Evolutionary conservation across 2,797 vertebrate species (phyloP).

Genomic region (Chrosomus eos): DNA sequence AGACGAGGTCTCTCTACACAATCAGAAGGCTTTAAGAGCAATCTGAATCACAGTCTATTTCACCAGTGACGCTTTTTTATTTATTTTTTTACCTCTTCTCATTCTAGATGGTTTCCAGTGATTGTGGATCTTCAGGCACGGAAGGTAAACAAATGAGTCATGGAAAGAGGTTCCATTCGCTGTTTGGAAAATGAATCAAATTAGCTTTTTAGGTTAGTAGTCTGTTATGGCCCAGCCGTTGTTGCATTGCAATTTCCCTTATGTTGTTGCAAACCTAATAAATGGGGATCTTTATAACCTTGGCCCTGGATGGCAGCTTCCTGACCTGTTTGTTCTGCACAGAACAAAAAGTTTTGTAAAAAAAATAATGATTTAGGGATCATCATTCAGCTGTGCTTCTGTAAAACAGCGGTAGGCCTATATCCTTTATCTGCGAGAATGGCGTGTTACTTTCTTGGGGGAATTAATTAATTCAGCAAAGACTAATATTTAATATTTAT

Average conservation of each 20-base stretch:
- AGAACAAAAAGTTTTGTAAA: slow-evolving; percentile 52
- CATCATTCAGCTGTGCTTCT: background rate
- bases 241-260: slow-evolving; percentile 9
- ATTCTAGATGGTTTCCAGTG: slow-evolving; percentile 36
- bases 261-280: slow-evolving; percentile 14
- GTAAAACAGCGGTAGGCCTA: slow-evolving; percentile 34
- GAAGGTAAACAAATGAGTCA: slow-evolving; percentile 34
- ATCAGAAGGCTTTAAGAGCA: slow-evolving; percentile 39
- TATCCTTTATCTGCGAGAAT: slow-evolving; percentile 11
- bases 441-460: slow-evolving; percentile 44
- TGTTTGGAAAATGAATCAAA: slow-evolving; percentile 30
- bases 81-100: background rate
- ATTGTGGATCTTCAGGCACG: slow-evolving; percentile 22
- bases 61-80: background rate
- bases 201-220: slow-evolving; percentile 15
- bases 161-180: slow-evolving; percentile 8
- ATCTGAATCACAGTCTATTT: slow-evolving; percentile 34
- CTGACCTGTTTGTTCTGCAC: slow-evolving; percentile 41
- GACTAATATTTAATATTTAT: slow-evolving; percentile 65
- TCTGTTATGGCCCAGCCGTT: background rate
- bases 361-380: background rate
- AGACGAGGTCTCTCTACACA: slow-evolving; percentile 35
- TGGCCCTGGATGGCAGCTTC: slow-evolving; percentile 24
- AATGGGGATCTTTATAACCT: slow-evolving; percentile 25
- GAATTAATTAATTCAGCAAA: slow-evolving; percentile 55